phyloP scores from a whole-genome alignment of 1,140 invertebrate genomes.

The Arion vulgaris region DNA sequence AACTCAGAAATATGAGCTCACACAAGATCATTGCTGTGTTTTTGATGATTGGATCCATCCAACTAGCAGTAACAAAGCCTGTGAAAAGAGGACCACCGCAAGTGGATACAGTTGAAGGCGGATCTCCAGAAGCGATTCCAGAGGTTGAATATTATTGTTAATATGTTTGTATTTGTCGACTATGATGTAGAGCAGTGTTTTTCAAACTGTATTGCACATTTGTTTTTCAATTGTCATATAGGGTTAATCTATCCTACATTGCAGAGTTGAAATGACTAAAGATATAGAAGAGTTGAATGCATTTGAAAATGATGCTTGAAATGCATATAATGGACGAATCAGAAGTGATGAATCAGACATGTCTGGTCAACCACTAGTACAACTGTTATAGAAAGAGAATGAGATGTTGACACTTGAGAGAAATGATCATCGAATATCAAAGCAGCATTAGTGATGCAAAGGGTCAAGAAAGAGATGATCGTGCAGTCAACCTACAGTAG shows the following conservation, averaged over 20 bases:
- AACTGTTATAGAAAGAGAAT: no score
- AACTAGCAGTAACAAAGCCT: neutral
- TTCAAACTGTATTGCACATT: neutral
- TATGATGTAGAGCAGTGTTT: neutral
- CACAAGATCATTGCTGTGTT: neutral
- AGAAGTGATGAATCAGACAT: no score
- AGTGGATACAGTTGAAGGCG: slow-evolving; percentile 12
- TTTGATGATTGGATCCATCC: neutral
- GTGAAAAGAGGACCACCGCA: slow-evolving; percentile 22
- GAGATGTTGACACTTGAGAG: no score
- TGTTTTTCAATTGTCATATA: neutral
- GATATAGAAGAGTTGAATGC: no score
- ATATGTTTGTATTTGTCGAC: neutral
- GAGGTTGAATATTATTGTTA: neutral
- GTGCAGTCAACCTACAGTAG: no score
- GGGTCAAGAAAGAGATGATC: no score
- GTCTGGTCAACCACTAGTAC: no score
- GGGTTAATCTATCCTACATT: neutral
- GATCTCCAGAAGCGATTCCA: slow-evolving; percentile 6
- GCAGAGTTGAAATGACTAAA: no score
- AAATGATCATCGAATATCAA: no score
- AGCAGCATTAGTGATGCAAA: no score
- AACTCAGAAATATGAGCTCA: neutral
- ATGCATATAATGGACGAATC: no score
- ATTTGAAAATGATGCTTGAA: no score